Percentiles rank a stretch among this genome's conserved stretches.
Evolutionary conservation across 2,888 invertebrate genomes (phyloP).

Genomic region (Tortricodes alternella): DNA sequence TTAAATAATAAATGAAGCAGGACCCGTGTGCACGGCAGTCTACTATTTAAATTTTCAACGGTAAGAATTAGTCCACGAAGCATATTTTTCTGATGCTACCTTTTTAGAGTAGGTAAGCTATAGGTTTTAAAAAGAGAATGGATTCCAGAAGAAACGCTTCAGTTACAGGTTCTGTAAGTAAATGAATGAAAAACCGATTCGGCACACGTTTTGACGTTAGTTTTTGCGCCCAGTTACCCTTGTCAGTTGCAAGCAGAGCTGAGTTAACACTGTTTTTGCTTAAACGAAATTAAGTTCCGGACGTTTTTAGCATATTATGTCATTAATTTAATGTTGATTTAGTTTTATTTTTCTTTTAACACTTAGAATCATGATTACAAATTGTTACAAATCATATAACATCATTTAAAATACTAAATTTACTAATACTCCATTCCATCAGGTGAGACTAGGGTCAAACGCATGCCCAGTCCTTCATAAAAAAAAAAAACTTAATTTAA

Average conservation of each 20-base stretch:
- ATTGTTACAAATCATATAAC: too few species aligned
- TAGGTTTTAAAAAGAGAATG: not conserved
- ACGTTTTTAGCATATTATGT: not conserved
- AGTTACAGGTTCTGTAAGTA: not conserved
- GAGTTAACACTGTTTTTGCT: constrained; percentile 17
- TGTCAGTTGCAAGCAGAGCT: constrained; percentile 6
- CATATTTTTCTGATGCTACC: not conserved
- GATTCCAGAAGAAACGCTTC: not conserved
- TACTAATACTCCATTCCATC: too few species aligned
- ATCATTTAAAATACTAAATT: too few species aligned
- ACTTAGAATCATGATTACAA: too few species aligned
- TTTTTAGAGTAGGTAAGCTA: not conserved
- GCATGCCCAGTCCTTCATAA: too few species aligned
- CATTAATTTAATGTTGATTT: not conserved
- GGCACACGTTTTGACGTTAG: not conserved
- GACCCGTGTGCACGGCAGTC: not conserved
- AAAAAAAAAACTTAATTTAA: too few species aligned
- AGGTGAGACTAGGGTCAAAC: too few species aligned
- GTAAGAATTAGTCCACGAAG: not conserved
- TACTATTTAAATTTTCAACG: not conserved
- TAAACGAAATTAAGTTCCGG: not conserved
- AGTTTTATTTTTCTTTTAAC: too few species aligned
- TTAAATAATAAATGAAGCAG: not conserved
- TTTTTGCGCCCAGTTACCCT: constrained; percentile 13
- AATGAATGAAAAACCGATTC: not conserved